Percentiles rank a stretch among this genome's conserved stretches.
These are phyloP conservation scores for Congeria kusceri DNA, from an alignment of 2,888 invertebrate species.

Conservation along the genomic window DNA sequence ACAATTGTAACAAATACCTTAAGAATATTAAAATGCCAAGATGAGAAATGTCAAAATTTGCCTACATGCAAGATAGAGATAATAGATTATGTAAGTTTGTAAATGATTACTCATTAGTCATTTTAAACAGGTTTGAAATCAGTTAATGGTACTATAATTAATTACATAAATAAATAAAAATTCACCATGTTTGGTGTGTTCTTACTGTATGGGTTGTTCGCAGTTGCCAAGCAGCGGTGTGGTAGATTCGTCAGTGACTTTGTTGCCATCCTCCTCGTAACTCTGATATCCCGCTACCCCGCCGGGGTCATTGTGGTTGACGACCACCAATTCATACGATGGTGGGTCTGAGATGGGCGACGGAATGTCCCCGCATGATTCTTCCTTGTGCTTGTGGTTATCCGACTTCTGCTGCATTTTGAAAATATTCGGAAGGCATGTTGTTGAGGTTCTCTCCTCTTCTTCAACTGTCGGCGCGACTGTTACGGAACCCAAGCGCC, in stretches of 20 bases:
- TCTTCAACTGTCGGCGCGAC: conserved; percentile 59
- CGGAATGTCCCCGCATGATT: conserved; percentile 71
- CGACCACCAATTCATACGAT: conserved; percentile 67
- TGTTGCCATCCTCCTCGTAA: conserved; percentile 66
- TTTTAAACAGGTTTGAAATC: no score
- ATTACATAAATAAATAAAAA: no score
- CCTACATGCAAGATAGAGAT: no score
- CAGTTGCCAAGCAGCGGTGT: conserved; percentile 67
- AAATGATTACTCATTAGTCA: no score
- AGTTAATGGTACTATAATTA: no score
- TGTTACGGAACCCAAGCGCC: conserved; percentile 70
- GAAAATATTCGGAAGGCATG: conserved; percentile 81
- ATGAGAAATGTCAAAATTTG: no score
- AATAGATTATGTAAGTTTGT: no score
- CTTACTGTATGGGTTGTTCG: conserved; percentile 56
- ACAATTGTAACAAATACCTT: no score
- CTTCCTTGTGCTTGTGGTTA: conserved; percentile 66
- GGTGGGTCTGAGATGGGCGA: conserved; percentile 77
- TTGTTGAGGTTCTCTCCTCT: conserved; percentile 70
- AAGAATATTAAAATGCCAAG: no score
- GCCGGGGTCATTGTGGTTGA: conserved; percentile 62
- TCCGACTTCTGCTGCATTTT: conserved; percentile 77
- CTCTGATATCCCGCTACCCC: conserved; percentile 51
- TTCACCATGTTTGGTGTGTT: neutral
- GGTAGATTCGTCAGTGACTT: conserved; percentile 71